Base-by-base conservation (phyloP, 2,113 vertebrate species). In the Laticauda colubrina region DNA sequence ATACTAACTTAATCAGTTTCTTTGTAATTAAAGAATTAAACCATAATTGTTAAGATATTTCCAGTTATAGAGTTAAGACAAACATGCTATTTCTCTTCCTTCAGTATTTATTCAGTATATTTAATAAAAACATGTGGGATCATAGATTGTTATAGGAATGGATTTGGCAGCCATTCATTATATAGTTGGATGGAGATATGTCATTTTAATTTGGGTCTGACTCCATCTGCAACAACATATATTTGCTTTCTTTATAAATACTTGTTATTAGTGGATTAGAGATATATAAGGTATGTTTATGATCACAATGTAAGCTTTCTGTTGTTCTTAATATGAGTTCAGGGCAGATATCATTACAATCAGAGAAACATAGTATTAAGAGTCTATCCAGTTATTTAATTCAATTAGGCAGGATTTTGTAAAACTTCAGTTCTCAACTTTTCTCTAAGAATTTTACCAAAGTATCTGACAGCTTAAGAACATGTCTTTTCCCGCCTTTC, bases 101-200 rank as follows among this genome's bases (percentile, higher is more conserved):
- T 59, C 95, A 51, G 48, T 21, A 6, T 95, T 96, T 94, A 90
- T 94, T 95, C 90, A 93, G 55, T 96, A 93, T 89, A 91, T 93
- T 97, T 97, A 95, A 96, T 96, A 94, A 97, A 97, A 97, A 96
- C 91, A 89, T 94, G 92, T 97, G 97, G 97, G 94, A 88, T 97
- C 93, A 96, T 1, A 54, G 88, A 92, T 92, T 96, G 91, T 94
- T 94, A 93, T 92, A 94, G 94, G 94, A 95, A 94, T 56, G 85
- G 93, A 92, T 95, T 95, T 96, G 96, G 97, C 96, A 96, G 85
- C 64, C 91, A 96, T 96, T 96, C 95, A 89, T 34, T 95, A 88
- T 95, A 96, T 96, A 95, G 93, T 95, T 97, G 96, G 95, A 97
- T 93, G 89, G 92, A 95, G 91, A 95, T 89, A 39, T 95, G 90